These are phyloP conservation scores for Drosophila kokeensis DNA, from an alignment of 2,888 invertebrate genomes.

Conservation along the genomic window DNA sequence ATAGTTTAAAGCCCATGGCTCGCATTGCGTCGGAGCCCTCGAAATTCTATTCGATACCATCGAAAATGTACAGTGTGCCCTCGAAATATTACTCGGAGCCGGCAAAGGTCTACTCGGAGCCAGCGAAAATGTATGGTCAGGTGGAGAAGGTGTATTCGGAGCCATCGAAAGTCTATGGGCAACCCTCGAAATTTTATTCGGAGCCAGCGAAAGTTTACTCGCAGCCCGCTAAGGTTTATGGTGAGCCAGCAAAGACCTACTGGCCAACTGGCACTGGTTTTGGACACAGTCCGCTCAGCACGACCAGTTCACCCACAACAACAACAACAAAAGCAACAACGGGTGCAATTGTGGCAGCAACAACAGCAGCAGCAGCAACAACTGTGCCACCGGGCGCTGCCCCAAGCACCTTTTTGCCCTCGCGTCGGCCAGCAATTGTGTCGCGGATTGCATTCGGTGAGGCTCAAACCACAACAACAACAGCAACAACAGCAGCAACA, in stretches of 20 bases:
- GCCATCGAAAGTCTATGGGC: slow-evolving; percentile 86
- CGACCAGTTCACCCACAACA: slow-evolving; percentile 51
- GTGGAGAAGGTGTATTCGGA: slow-evolving; percentile 86
- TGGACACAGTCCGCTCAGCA: slow-evolving; percentile 30
- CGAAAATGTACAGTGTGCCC: slow-evolving; percentile 86
- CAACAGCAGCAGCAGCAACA: slow-evolving; percentile 19
- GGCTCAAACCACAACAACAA: slow-evolving; percentile 66
- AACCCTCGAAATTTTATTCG: slow-evolving; percentile 87
- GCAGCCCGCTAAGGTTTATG: slow-evolving; percentile 87
- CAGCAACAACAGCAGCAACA: slow-evolving; percentile 31
- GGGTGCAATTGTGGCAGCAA: slow-evolving; percentile 16
- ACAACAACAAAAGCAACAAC: slow-evolving; percentile 26
- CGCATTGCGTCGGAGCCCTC: slow-evolving; percentile 83
- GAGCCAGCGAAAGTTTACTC: slow-evolving; percentile 87
- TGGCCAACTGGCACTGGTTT: slow-evolving; percentile 81
- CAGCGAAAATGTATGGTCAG: slow-evolving; percentile 86
- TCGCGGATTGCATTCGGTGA: slow-evolving; percentile 83
- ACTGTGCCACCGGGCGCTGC: slow-evolving; percentile 58
- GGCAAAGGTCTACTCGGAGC: slow-evolving; percentile 87
- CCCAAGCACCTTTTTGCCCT: slow-evolving; percentile 68
- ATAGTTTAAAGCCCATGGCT: slow-evolving; percentile 75
- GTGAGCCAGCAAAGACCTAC: slow-evolving; percentile 86
- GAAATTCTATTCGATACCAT: slow-evolving; percentile 86
- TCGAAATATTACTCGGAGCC: slow-evolving; percentile 86
- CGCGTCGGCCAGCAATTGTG: slow-evolving; percentile 81